A percentile compares a stretch with the other conserved stretches of the same genome.
phyloP scores from a whole-genome alignment of 2,797 vertebrate genomes.

The Anguilla anguilla region DNA sequence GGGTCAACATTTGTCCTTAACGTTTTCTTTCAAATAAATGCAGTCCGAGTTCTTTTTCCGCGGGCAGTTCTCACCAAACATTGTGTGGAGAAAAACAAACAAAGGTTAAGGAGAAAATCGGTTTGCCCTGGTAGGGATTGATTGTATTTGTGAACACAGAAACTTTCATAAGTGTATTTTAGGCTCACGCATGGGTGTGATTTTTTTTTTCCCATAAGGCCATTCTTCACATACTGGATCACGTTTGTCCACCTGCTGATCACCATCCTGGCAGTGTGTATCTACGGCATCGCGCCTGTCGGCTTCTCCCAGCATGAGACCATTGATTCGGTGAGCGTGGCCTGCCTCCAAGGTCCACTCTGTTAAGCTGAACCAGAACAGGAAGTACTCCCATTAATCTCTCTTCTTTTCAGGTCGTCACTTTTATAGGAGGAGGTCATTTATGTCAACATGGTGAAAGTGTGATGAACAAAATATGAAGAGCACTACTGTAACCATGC shows the following conservation, averaged over 20 bases:
- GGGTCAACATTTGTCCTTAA: too few relatives aligned
- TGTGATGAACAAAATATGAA: too few relatives aligned
- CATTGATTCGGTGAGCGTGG: slow-evolving; percentile 87
- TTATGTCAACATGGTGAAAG: background rate
- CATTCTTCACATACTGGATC: slow-evolving; percentile 99
- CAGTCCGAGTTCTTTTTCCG: too few relatives aligned
- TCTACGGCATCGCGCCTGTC: slow-evolving; percentile 91
- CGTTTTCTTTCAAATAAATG: too few relatives aligned
- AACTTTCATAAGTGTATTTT: background rate
- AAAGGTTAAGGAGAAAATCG: background rate
- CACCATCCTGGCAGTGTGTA: slow-evolving; percentile 83
- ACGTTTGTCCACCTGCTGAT: slow-evolving; percentile 95
- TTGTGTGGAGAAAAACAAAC: background rate
- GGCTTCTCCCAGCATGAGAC: slow-evolving; percentile 97
- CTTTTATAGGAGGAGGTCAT: background rate
- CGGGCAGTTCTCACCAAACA: background rate
- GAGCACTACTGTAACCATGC: too few relatives aligned
- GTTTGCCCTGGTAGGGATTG: background rate
- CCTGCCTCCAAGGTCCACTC: too few relatives aligned
- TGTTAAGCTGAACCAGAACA: background rate
- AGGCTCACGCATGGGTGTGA: background rate
- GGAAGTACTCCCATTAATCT: background rate
- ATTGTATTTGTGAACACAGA: background rate
- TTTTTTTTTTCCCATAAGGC: slow-evolving; percentile 68
- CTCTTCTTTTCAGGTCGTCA: background rate